A percentile compares a stretch with the other conserved stretches of the same genome.
phyloP scores from a whole-genome alignment of 2,888 invertebrate genomes.

The Rosalia funebris region DNA sequence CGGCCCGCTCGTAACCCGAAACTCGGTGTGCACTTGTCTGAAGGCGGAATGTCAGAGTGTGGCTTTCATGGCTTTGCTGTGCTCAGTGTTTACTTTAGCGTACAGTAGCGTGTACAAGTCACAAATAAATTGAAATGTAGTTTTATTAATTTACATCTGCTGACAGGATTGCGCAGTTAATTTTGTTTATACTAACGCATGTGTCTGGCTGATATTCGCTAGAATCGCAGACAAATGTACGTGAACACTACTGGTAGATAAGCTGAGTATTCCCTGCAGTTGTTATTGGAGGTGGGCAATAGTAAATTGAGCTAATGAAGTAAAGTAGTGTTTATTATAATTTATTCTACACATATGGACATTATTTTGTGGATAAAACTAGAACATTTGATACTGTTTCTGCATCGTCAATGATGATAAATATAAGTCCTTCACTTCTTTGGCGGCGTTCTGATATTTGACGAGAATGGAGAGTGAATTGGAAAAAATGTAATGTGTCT shows the following conservation, averaged over 20 bases:
- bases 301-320: slow-evolving; percentile 8
- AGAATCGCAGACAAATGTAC: slow-evolving; percentile 20
- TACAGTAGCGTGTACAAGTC: slow-evolving; percentile 41
- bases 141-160: slow-evolving; percentile 45
- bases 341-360: too few relatives aligned
- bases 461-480: too few relatives aligned
- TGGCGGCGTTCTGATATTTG: too few relatives aligned
- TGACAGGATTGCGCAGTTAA: slow-evolving; percentile 39
- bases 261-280: slow-evolving; percentile 2
- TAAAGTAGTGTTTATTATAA: slow-evolving; percentile 5
- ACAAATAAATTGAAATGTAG: slow-evolving; percentile 45
- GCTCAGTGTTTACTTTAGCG: slow-evolving; percentile 28
- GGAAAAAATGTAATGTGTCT: too few relatives aligned
- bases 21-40: slow-evolving; percentile 26
- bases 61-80: slow-evolving; percentile 23
- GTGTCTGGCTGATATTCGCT: slow-evolving; percentile 14
- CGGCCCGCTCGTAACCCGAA: slow-evolving; percentile 16
- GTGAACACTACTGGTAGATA: slow-evolving; percentile 18
- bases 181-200: slow-evolving; percentile 19
- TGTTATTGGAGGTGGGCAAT: not conserved
- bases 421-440: too few relatives aligned
- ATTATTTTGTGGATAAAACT: too few relatives aligned
- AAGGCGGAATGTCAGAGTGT: slow-evolving; percentile 23
- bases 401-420: too few relatives aligned
- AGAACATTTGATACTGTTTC: too few relatives aligned